Evolutionary conservation across 2,797 vertebrate species (phyloP), one percentile per base, ranked within the genome.

Genomic region (Babyrousa celebensis): DNA sequence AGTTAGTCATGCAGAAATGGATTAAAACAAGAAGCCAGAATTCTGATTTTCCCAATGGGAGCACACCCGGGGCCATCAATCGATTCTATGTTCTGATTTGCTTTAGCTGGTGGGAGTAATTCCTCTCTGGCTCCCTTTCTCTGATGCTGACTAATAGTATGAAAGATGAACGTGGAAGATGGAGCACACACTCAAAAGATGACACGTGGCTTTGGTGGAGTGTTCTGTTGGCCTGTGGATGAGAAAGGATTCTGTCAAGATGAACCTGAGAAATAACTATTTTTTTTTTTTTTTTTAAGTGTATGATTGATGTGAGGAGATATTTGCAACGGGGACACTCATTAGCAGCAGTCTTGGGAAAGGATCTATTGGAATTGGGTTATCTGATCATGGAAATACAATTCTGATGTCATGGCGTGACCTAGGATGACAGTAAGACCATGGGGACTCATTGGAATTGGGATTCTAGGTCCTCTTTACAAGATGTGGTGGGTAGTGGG

Each of bases 341-440:
- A 85, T 90, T 84, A 94, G 77, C 52, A 72, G 40, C 21, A 60
- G 12, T 68, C 71, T 88, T 78, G 79, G 72, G n/a, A 94, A 91
- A 92, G 25, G n/a, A 87, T 43, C 21, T 4, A 5, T 4, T 60
- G 58, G 58, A 92, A 48, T 8, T 58, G 63, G 11, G 32, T 32
- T 27, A 70, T 70, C 63, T 78, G 91, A 70, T 88, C 56, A 56
- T 62, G 8, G 27, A 91, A 54, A 75, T 74, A 27, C 1, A 20
- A 7, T 43, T 74, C 78, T 67, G 32, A 3, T 0, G 2, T 58
- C 27, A 17, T n/a, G 48, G 14, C 27, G 32, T 11, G 71, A 25
- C 18, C n/a, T 32, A 40, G 43, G 43, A 9, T 36, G 60, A 60
- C 58, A 52, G 79, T 54, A 65, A 70, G 20, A 43, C 60, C 29